Percentiles rank a stretch among this genome's conserved stretches.
These are phyloP conservation scores for Xestia rhomboidea DNA, from an alignment of 2,888 invertebrate species.

Conservation along the genomic window DNA sequence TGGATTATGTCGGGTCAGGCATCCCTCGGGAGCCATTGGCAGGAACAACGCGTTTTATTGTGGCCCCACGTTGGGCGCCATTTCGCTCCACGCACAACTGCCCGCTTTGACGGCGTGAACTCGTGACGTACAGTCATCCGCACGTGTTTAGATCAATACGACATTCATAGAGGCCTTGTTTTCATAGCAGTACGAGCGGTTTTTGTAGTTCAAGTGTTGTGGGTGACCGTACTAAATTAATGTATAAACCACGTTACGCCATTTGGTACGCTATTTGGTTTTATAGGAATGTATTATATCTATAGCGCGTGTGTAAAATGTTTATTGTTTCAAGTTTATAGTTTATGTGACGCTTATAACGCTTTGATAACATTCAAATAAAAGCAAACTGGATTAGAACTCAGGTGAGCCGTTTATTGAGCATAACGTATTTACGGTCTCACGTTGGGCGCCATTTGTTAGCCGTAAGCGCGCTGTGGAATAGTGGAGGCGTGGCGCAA, in stretches of 20 bases:
- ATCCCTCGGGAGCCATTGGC: conserved; percentile 53
- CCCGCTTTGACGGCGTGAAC: conserved; percentile 40
- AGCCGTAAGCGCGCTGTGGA: conserved; percentile 29
- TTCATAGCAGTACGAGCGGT: not conserved
- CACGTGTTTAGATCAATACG: no score
- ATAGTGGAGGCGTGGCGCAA: conserved; percentile 35
- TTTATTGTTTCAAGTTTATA: conserved; percentile 41
- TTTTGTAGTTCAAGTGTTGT: not conserved
- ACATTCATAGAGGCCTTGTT: not conserved
- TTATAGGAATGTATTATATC: conserved; percentile 36
- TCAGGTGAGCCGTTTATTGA: conserved; percentile 54
- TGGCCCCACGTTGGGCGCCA: conserved; percentile 57
- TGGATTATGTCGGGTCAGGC: conserved; percentile 65
- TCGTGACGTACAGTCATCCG: conserved; percentile 41
- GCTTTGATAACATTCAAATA: conserved; percentile 25
- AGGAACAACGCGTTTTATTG: conserved; percentile 59
- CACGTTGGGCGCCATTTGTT: conserved; percentile 56
- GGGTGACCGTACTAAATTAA: conserved; percentile 25
- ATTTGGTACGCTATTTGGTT: conserved; percentile 33
- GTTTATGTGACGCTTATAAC: conserved; percentile 1
- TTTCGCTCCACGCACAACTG: conserved; percentile 49
- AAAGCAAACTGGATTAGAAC: conserved; percentile 47
- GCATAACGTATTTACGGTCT: conserved; percentile 38
- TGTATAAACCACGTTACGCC: conserved; percentile 20
- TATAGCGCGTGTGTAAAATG: conserved; percentile 17